These are phyloP conservation scores for Tetramorium alpestre DNA, from an alignment of 1,140 invertebrate genomes.

Conservation along the genomic window DNA sequence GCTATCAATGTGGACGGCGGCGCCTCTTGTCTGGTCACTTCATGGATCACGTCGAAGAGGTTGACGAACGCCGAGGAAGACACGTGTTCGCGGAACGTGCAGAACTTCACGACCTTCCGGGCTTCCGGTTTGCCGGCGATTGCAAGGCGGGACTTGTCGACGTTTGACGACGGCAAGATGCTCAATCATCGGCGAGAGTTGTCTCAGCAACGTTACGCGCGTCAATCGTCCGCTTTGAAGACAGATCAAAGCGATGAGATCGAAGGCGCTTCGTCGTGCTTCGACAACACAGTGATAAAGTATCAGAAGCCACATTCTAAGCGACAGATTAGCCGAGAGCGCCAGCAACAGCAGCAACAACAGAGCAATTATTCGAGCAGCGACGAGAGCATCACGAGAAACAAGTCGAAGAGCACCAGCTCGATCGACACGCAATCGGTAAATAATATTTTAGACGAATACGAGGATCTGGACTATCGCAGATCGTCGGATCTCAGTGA, in stretches of 20 bases:
- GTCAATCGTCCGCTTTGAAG: conserved; percentile 36
- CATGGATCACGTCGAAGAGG: conserved; percentile 52
- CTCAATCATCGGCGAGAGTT: conserved; percentile 41
- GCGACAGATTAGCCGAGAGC: conserved; percentile 43
- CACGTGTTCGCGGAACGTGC: conserved; percentile 54
- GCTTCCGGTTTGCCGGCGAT: conserved; percentile 15
- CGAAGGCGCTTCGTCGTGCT: conserved; percentile 50
- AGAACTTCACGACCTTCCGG: conserved; percentile 53
- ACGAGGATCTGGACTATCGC: conserved; percentile 77
- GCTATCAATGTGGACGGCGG: conserved; percentile 25
- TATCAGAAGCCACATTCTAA: conserved; percentile 58
- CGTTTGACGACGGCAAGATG: conserved; percentile 26
- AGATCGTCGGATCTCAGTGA: conserved; percentile 77
- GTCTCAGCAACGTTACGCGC: conserved; percentile 26
- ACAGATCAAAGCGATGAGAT: conserved; percentile 7
- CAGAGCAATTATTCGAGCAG: conserved; percentile 75
- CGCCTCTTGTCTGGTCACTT: conserved; percentile 27
- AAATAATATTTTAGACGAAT: conserved; percentile 80
- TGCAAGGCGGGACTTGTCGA: conserved; percentile 22
- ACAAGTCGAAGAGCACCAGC: conserved; percentile 79
- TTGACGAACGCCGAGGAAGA: conserved; percentile 53
- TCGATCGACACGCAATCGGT: conserved; percentile 81
- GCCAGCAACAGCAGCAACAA: conserved; percentile 50
- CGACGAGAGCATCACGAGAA: conserved; percentile 74
- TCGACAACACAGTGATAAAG: conserved; percentile 57